Conservation (phyloP, 1,140 invertebrate genomes). For the Sipha flava region DNA sequence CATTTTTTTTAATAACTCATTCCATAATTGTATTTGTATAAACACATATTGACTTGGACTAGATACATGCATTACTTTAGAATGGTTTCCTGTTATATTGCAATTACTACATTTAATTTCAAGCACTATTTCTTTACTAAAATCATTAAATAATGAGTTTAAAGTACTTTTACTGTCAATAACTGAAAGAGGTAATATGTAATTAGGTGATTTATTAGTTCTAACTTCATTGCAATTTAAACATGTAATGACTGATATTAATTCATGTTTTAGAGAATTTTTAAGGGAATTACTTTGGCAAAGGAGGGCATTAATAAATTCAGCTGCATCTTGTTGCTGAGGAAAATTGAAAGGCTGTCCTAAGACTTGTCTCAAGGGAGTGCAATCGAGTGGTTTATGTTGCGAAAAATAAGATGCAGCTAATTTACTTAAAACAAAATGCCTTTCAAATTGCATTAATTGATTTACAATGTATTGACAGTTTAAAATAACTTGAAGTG, state of each 20-base stretch:
- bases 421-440: background rate
- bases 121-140: background rate
- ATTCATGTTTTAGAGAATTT: background rate
- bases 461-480: no score
- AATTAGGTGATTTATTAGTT: background rate
- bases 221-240: background rate
- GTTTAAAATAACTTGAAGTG: no score
- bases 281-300: background rate
- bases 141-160: background rate
- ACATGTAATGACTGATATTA: background rate
- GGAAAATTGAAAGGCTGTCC: background rate
- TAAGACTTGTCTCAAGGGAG: background rate
- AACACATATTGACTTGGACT: background rate
- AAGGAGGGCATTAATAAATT: slow-evolving; percentile 5
- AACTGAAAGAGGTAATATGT: background rate
- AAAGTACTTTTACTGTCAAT: background rate
- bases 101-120: background rate
- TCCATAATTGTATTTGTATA: background rate
- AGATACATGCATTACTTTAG: background rate
- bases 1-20: background rate
- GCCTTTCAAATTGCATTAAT: background rate
- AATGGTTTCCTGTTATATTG: background rate
- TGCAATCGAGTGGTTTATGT: background rate
- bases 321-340: slow-evolving; percentile 7
- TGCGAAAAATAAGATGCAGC: background rate